Conservation (phyloP, 1,140 invertebrate genomes). For the Anastrepha obliqua region DNA sequence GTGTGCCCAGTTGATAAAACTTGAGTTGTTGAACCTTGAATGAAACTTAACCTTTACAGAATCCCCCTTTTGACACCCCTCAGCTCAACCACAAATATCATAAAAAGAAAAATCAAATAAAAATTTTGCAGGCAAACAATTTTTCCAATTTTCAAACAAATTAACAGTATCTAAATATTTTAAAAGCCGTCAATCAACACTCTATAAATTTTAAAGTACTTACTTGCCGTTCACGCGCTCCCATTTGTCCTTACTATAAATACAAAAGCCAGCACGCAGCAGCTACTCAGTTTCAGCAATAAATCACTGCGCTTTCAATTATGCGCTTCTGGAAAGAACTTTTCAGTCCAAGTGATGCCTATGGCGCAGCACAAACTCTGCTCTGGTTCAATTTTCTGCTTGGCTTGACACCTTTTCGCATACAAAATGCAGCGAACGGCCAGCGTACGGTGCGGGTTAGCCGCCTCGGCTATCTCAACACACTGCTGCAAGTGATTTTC, state of each 20-base stretch:
- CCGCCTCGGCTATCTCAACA: conserved; percentile 67
- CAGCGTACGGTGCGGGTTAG: conserved; percentile 61
- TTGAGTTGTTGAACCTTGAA: too few relatives aligned
- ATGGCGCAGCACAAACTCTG: conserved; percentile 65
- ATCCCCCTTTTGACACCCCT: too few relatives aligned
- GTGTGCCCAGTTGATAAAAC: too few relatives aligned
- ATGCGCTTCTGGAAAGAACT: conserved; percentile 56
- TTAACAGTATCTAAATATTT: not conserved
- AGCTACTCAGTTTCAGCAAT: not conserved
- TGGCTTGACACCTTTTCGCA: conserved; percentile 67
- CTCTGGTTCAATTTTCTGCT: conserved; percentile 66
- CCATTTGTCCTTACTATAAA: not conserved
- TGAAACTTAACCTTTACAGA: too few relatives aligned
- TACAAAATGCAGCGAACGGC: conserved; percentile 53
- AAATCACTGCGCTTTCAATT: not conserved
- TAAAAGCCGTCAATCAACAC: conserved; percentile 28
- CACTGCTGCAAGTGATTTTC: conserved; percentile 66
- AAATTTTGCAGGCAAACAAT: not conserved
- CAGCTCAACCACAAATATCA: too few relatives aligned
- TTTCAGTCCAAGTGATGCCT: conserved; percentile 65
- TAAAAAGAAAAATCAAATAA: too few relatives aligned
- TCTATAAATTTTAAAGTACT: conserved; percentile 44
- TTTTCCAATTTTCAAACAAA: not conserved
- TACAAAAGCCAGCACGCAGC: not conserved
- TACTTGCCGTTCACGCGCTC: not conserved